Evolutionary conservation across 2,888 invertebrate genomes (phyloP).

Genomic region (Agonopterix subpropinquella): DNA sequence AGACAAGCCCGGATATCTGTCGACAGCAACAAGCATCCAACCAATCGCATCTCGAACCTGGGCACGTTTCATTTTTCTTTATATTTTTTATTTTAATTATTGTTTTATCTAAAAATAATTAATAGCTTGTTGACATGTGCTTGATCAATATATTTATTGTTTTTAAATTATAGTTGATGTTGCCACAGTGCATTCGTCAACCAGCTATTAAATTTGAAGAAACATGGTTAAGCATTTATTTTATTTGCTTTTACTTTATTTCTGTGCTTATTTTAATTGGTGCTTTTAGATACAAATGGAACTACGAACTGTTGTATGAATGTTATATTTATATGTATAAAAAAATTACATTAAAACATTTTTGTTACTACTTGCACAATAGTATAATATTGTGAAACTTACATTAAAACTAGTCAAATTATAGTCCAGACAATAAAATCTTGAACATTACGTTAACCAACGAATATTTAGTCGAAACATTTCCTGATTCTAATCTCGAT

Average conservation of each 20-base stretch:
- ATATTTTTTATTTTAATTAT: conserved; percentile 62
- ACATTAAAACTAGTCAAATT: no score
- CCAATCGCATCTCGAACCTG: conserved; percentile 91
- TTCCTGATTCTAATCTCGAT: conserved; percentile 47
- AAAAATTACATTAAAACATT: no score
- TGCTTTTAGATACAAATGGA: conserved; percentile 28
- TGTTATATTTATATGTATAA: conserved; percentile 12
- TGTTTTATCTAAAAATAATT: conserved; percentile 24
- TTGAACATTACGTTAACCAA: conserved; percentile 34
- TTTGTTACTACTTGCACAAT: no score
- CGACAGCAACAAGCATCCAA: conserved; percentile 85
- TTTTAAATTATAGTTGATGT: no score
- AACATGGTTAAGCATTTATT: conserved; percentile 21
- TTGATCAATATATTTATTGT: background rate
- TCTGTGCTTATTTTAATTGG: conserved; percentile 33
- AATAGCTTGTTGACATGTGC: conserved; percentile 22
- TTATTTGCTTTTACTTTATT: conserved; percentile 31
- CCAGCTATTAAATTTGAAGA: conserved; percentile 17
- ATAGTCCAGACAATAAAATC: conserved; percentile 35
- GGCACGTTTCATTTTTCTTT: conserved; percentile 85
- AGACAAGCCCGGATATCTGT: conserved; percentile 92
- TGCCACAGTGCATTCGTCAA: conserved; percentile 8
- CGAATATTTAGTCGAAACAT: conserved; percentile 25
- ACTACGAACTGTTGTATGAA: conserved; percentile 20
- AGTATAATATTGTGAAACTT: no score